A percentile compares a stretch with the other conserved stretches of the same genome.
These are phyloP conservation scores for Tachysurus fulvidraco DNA, from an alignment of 2,113 vertebrate species.

Conservation along the genomic window DNA sequence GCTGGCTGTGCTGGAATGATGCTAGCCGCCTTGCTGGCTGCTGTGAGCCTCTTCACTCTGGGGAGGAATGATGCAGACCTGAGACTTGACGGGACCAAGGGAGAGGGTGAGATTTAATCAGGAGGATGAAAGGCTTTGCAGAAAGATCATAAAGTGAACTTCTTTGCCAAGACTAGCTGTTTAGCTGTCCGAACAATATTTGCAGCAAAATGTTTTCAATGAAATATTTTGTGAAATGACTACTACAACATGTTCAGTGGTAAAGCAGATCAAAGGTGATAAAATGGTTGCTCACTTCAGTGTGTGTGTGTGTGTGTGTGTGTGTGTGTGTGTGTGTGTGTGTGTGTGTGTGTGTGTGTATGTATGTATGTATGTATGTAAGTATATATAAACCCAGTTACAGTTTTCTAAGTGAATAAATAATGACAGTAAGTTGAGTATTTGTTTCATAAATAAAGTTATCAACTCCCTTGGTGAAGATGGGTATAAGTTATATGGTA, in stretches of 20 bases:
- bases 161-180: neutral
- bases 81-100: constrained; percentile 70
- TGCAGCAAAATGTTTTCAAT: neutral
- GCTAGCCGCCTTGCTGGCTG: constrained; percentile 84
- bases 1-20: constrained; percentile 82
- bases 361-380: too few relatives aligned
- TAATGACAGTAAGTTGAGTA: neutral
- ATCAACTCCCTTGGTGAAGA: neutral
- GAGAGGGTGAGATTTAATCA: constrained; percentile 68
- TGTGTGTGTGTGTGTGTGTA: too few relatives aligned
- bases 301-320: too few relatives aligned
- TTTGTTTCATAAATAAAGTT: neutral
- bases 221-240: neutral
- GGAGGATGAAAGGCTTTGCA: neutral
- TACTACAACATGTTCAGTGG: neutral
- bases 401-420: constrained; percentile 9
- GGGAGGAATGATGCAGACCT: constrained; percentile 82
- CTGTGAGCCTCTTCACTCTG: constrained; percentile 83
- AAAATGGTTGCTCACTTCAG: constrained; percentile 11
- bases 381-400: too few relatives aligned
- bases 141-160: neutral
- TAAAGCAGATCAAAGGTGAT: constrained; percentile 26
- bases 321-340: too few relatives aligned
- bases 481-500: neutral
- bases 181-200: neutral